Conservation (phyloP, 2,797 vertebrate species). For the Microctenopoma stevenorrisi region DNA sequence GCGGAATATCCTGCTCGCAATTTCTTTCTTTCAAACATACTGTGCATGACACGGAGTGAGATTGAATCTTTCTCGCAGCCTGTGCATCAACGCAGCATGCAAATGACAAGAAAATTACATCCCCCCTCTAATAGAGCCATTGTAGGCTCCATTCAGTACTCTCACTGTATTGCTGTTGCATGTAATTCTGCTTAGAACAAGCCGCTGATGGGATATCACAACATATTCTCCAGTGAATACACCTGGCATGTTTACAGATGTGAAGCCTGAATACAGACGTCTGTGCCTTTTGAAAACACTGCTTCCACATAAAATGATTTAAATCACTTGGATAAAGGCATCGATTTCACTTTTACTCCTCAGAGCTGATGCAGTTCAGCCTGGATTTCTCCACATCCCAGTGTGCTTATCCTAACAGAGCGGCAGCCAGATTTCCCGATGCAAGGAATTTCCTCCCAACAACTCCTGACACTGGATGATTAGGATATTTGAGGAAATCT, state of each 20-base stretch:
- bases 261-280: slow-evolving; percentile 40
- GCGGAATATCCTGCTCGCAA: slow-evolving; percentile 35
- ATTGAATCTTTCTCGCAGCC: slow-evolving; percentile 45
- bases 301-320: slow-evolving; percentile 40
- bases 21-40: slow-evolving; percentile 55
- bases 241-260: slow-evolving; percentile 44
- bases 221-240: slow-evolving; percentile 29
- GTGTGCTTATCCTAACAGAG: slow-evolving; percentile 59
- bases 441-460: slow-evolving; percentile 63
- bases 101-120: slow-evolving; percentile 55
- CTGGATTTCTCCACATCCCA: slow-evolving; percentile 39
- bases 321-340: slow-evolving; percentile 41
- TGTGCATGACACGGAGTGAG: slow-evolving; percentile 41
- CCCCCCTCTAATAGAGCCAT: slow-evolving; percentile 24
- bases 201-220: slow-evolving; percentile 37
- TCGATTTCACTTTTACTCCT: slow-evolving; percentile 57
- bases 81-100: slow-evolving; percentile 40
- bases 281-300: slow-evolving; percentile 17
- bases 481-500: slow-evolving; percentile 61
- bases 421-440: slow-evolving; percentile 52
- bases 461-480: slow-evolving; percentile 47
- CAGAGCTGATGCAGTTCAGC: slow-evolving; percentile 57
- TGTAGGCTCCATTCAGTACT: slow-evolving; percentile 35
- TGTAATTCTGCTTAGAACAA: slow-evolving; percentile 59
- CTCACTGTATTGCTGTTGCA: slow-evolving; percentile 19